Evolutionary conservation across 2,888 invertebrate species (phyloP).

Genomic region (Agonopterix heracliana): DNA sequence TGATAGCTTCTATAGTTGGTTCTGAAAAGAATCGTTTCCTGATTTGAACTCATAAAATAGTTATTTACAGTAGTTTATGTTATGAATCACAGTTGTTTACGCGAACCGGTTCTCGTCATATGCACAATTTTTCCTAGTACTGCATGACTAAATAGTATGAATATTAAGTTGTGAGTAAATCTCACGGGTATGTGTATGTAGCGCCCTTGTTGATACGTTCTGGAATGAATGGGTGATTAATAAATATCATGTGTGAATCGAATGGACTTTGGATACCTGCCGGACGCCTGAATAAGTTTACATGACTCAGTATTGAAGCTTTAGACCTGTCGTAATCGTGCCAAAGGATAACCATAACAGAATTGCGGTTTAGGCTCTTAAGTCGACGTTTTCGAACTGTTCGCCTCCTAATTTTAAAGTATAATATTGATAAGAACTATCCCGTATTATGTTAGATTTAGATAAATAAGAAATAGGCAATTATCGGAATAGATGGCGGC

Average conservation of each 20-base stretch:
- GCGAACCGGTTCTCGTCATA: conserved; percentile 44
- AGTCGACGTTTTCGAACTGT: too few relatives aligned
- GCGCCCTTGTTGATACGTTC: conserved; percentile 38
- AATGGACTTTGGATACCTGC: too few relatives aligned
- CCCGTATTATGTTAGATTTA: background rate
- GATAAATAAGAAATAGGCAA: conserved; percentile 3
- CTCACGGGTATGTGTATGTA: conserved; percentile 10
- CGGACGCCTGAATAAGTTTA: too few relatives aligned
- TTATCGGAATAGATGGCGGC: conserved; percentile 10
- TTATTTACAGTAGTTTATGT: too few relatives aligned
- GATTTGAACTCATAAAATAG: too few relatives aligned
- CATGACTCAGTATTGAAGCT: too few relatives aligned
- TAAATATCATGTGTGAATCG: conserved; percentile 1
- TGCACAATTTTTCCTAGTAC: conserved; percentile 53
- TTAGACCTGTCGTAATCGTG: too few relatives aligned
- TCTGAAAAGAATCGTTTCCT: too few relatives aligned
- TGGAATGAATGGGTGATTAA: conserved; percentile 43
- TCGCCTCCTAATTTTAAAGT: background rate
- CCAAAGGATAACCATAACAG: too few relatives aligned
- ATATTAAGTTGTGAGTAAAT: conserved; percentile 30
- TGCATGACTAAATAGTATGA: conserved; percentile 35
- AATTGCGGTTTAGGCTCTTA: too few relatives aligned
- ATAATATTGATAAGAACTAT: background rate
- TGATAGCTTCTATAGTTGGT: too few relatives aligned
- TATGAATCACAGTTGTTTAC: too few relatives aligned